phyloP scores from a whole-genome alignment of 2,888 invertebrate species.

The Campoletis raptor region DNA sequence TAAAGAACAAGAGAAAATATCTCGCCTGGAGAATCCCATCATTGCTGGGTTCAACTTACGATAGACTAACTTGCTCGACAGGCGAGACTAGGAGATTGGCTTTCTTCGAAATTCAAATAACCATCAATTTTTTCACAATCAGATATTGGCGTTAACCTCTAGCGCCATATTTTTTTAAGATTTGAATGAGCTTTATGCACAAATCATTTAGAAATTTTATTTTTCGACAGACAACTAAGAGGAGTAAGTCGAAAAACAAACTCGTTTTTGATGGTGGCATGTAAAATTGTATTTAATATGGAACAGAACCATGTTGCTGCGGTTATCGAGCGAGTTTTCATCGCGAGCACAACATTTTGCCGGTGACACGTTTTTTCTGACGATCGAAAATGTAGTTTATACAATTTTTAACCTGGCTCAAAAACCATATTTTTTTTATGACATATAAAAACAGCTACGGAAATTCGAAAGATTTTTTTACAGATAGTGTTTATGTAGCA shows the following conservation, averaged over 20 bases:
- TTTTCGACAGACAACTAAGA: not conserved
- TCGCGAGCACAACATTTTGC: not conserved
- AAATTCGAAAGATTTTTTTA: too few relatives aligned
- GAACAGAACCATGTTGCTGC: not conserved
- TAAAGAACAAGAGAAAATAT: not conserved
- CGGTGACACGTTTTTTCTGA: too few relatives aligned
- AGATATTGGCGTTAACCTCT: not conserved
- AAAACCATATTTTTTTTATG: too few relatives aligned
- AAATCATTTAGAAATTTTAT: not conserved
- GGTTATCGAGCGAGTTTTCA: not conserved
- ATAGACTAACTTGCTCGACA: not conserved
- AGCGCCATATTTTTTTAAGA: not conserved
- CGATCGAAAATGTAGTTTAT: too few relatives aligned
- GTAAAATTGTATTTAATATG: not conserved
- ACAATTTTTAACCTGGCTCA: too few relatives aligned
- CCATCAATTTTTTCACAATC: not conserved
- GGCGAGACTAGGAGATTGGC: not conserved
- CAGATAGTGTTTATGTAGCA: too few relatives aligned
- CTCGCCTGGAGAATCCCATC: not conserved
- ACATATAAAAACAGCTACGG: too few relatives aligned
- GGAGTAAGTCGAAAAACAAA: not conserved
- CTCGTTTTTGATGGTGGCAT: not conserved
- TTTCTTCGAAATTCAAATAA: slow-evolving; percentile 4
- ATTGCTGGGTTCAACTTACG: not conserved
- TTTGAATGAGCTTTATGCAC: not conserved